Percentiles rank a stretch among this genome's conserved stretches.
Evolutionary conservation across 2,797 vertebrate species (phyloP).

Genomic region (Cryptoprocta ferox): DNA sequence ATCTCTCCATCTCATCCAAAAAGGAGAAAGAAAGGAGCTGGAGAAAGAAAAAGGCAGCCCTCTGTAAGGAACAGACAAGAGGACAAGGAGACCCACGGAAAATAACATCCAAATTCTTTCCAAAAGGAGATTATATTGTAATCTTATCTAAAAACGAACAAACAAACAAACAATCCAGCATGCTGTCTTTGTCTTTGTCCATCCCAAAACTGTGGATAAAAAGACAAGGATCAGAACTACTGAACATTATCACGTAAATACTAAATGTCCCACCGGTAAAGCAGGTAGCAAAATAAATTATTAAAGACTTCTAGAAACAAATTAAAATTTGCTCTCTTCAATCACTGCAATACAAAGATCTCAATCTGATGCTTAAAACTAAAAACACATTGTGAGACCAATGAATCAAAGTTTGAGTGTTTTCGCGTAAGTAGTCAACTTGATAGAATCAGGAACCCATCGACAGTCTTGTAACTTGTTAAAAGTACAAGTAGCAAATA

Average conservation of each 20-base stretch:
- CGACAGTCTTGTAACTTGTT: background rate
- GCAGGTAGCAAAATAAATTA: background rate
- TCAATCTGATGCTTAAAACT: slow-evolving; percentile 20
- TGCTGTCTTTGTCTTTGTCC: background rate
- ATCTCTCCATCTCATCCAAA: background rate
- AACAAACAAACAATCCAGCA: background rate
- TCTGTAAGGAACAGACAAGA: background rate
- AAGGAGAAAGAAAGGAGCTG: background rate
- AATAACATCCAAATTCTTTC: background rate
- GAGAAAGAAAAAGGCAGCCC: background rate
- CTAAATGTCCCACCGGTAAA: background rate
- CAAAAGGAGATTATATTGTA: background rate
- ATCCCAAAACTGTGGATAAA: background rate
- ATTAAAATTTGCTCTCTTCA: slow-evolving; percentile 43
- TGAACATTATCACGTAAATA: background rate
- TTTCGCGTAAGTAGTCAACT: background rate
- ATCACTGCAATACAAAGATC: slow-evolving; percentile 1
- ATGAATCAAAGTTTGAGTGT: background rate
- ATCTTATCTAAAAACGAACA: background rate
- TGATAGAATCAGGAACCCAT: background rate
- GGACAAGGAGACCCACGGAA: background rate
- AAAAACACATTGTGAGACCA: slow-evolving; percentile 9
- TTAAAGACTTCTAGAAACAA: background rate
- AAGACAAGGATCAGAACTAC: background rate
- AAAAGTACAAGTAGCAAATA: background rate